phyloP scores from a whole-genome alignment of 1,140 invertebrate species.

The Centruroides vittatus region DNA sequence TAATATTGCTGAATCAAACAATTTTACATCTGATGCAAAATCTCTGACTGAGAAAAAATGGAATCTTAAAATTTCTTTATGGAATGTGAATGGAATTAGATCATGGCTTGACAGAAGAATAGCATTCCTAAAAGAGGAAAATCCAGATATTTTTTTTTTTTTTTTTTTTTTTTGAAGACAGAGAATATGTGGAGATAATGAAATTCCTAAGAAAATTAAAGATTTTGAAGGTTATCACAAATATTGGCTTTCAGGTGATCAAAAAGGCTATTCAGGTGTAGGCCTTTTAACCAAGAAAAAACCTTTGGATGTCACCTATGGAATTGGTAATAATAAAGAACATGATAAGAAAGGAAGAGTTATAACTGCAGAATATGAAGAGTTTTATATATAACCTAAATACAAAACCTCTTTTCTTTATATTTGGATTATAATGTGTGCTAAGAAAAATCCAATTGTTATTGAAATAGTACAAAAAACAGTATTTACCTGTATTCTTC shows the following conservation, averaged over 20 bases:
- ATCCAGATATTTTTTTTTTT: constrained; percentile 83
- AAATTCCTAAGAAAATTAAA: constrained; percentile 59
- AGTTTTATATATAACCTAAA: too few species aligned
- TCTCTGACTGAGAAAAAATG: constrained; percentile 47
- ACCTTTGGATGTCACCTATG: constrained; percentile 70
- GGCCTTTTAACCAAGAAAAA: constrained; percentile 70
- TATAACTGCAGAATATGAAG: constrained; percentile 90
- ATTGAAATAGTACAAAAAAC: too few species aligned
- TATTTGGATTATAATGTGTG: too few species aligned
- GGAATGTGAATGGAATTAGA: constrained; percentile 90
- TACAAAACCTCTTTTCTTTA: too few species aligned
- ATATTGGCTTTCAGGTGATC: constrained; percentile 48
- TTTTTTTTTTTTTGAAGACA: too few species aligned
- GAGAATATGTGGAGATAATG: constrained; percentile 69
- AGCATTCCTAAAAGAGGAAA: constrained; percentile 59
- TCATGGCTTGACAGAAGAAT: constrained; percentile 69
- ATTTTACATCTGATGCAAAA: constrained; percentile 46
- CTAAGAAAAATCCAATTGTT: too few species aligned
- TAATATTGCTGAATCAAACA: constrained; percentile 17
- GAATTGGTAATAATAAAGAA: constrained; percentile 44
- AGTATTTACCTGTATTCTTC: too few species aligned
- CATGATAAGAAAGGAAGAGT: constrained; percentile 70
- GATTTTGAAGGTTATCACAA: constrained; percentile 61
- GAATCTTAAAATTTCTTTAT: constrained; percentile 81
- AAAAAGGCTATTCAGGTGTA: constrained; percentile 85